A percentile compares a stretch with the other conserved stretches of the same genome.
These are phyloP conservation scores for Gambusia holbrooki DNA, from an alignment of 2,113 vertebrate species.

Conservation along the genomic window DNA sequence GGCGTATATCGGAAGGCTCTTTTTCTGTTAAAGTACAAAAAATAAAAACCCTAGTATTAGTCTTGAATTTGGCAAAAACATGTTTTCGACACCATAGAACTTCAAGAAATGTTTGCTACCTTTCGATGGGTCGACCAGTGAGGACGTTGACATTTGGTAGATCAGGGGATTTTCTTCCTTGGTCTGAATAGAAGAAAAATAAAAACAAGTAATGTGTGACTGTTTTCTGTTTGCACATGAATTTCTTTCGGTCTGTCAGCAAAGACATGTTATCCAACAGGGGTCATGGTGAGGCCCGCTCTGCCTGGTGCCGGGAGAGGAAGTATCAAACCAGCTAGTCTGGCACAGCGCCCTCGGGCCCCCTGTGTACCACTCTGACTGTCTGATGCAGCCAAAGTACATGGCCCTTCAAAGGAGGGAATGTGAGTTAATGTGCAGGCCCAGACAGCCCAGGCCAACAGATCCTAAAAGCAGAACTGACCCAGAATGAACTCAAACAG, in stretches of 20 bases:
- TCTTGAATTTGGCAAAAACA: neutral
- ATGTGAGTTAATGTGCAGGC: conserved; percentile 43
- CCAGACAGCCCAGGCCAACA: conserved; percentile 28
- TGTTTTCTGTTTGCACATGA: conserved; percentile 4
- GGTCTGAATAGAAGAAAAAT: conserved; percentile 49
- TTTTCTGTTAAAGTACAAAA: conserved; percentile 41
- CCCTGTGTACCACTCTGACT: conserved; percentile 56
- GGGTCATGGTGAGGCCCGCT: conserved; percentile 58
- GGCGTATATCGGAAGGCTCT: conserved; percentile 71
- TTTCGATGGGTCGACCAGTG: conserved; percentile 70
- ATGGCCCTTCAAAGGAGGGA: conserved; percentile 54
- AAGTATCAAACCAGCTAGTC: conserved; percentile 70
- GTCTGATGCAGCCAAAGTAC: conserved; percentile 67
- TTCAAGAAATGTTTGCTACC: conserved; percentile 57
- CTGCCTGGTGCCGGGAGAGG: conserved; percentile 60
- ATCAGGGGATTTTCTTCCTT: conserved; percentile 69
- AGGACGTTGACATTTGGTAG: conserved; percentile 67
- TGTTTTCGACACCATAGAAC: neutral
- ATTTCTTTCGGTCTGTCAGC: conserved; percentile 26
- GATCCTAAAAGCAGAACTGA: conserved; percentile 39
- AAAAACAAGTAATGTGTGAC: neutral
- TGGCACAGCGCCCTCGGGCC: conserved; percentile 63
- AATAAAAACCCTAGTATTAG: conserved; percentile 11
- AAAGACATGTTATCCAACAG: conserved; percentile 72
- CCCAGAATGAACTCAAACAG: conserved; percentile 41